A percentile compares a stretch with the other conserved stretches of the same genome.
These are phyloP conservation scores for Pempheris klunzingeri DNA, from an alignment of 2,797 vertebrate genomes.

Conservation along the genomic window DNA sequence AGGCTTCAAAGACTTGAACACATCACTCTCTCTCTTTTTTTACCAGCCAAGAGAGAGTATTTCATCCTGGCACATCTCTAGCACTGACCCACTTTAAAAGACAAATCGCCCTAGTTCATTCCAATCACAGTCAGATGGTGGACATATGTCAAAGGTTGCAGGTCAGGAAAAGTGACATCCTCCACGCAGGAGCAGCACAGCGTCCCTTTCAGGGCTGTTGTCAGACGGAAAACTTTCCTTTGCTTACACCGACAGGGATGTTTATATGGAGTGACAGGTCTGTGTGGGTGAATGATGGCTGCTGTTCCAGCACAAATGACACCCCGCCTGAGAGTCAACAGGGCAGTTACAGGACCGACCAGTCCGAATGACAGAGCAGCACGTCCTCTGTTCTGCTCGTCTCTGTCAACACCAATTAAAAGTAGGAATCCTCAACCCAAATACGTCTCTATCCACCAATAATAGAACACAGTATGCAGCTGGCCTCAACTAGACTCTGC, in stretches of 20 bases:
- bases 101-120: conserved; percentile 33
- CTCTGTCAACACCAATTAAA: conserved; percentile 67
- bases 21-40: conserved; percentile 42
- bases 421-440: conserved; percentile 54
- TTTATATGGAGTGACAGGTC: conserved; percentile 67
- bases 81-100: conserved; percentile 62
- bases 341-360: conserved; percentile 47
- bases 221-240: conserved; percentile 24
- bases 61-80: conserved; percentile 43
- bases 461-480: conserved; percentile 29
- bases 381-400: conserved; percentile 15
- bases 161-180: conserved; percentile 59
- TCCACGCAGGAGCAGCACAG: conserved; percentile 24
- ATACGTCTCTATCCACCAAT: conserved; percentile 38
- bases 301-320: conserved; percentile 65
- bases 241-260: conserved; percentile 56
- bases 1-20: conserved; percentile 59
- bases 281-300: conserved; percentile 61
- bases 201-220: conserved; percentile 50
- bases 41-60: conserved; percentile 49
- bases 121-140: conserved; percentile 41
- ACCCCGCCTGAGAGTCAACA: conserved; percentile 56
- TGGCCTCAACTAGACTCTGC: not conserved
- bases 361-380: conserved; percentile 48
- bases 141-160: conserved; percentile 60